Evolutionary conservation across 2,113 vertebrate species (phyloP), one percentile per base, ranked within the genome.

Genomic region (Bagarius yarrelli): DNA sequence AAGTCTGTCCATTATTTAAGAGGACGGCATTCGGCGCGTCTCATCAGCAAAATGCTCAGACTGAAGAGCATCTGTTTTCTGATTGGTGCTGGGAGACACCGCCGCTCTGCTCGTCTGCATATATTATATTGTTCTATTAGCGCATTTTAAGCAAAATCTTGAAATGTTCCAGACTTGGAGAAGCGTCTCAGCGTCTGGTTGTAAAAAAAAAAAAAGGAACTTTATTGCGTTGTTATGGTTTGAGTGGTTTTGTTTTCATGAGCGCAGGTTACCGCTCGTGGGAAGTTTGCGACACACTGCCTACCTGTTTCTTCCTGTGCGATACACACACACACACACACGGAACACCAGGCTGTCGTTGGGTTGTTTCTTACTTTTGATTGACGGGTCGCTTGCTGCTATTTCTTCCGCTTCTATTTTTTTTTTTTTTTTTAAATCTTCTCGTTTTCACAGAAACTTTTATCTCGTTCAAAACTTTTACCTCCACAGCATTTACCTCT

Each of bases 271-370:
- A 96, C 94, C 95, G 93, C 95, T 98, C 95, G 95, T 98, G 96
- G 96, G 95, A 98, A 97, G 95, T 95, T 52, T 96, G 93, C 95
- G 95, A 97, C 93, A 96, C 94, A 96, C 94, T 96, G 95, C 95
- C 96, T 98, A 98, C 95, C 95, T 95, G 95, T 99, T 98, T 98
- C 95, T 96, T 94, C 94, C 95, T 95, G 92, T 97, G 96, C 97
- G 97, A 98, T 95, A 64, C 94, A 95, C 93, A 98, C 98, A 98
- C 95, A 95, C 94, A 95, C 44, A 47, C 44, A 40, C 36, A 95
- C 91, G 77, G 93, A 96, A 96, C 89, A 95, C 94, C 94, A 97
- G 95, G 95, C 95, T 98, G 94, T 94, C 94, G 94, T 98, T 94
- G 96, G 96, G 96, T 98, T 98, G 95, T 97, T 97, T 98, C 96